Evolutionary conservation across 2,888 invertebrate species (phyloP).

Genomic region (Oligia fasciuncula): DNA sequence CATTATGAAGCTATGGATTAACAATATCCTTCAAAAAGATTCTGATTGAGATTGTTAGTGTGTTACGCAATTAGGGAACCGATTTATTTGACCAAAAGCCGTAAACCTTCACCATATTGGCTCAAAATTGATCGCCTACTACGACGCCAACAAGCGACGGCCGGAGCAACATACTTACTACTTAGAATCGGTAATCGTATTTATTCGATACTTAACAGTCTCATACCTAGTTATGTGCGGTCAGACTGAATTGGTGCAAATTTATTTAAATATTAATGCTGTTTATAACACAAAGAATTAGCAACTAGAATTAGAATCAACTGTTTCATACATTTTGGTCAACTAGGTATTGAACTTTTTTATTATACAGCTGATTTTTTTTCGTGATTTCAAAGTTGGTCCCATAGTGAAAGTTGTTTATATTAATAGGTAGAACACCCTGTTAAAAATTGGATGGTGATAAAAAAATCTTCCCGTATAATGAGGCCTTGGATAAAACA

Average conservation of each 20-base stretch:
- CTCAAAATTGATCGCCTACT: background rate
- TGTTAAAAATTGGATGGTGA: too few relatives aligned
- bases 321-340: too few relatives aligned
- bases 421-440: too few relatives aligned
- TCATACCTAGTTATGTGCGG: background rate
- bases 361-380: too few relatives aligned
- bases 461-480: background rate
- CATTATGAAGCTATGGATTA: background rate
- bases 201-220: background rate
- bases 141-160: background rate
- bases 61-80: background rate
- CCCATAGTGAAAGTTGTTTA: too few relatives aligned
- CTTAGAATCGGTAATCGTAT: background rate
- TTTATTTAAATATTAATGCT: background rate
- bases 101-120: background rate
- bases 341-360: too few relatives aligned
- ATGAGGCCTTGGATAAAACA: constrained; percentile 22
- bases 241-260: background rate
- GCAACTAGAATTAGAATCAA: too few relatives aligned
- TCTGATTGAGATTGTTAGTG: too few relatives aligned
- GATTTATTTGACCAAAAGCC: background rate
- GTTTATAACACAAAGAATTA: too few relatives aligned
- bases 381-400: too few relatives aligned
- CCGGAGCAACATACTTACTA: background rate
- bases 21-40: too few relatives aligned